Evolutionary conservation across 2,888 invertebrate species (phyloP), one percentile per base, ranked within the genome.

Genomic region (Netelia virgata): DNA sequence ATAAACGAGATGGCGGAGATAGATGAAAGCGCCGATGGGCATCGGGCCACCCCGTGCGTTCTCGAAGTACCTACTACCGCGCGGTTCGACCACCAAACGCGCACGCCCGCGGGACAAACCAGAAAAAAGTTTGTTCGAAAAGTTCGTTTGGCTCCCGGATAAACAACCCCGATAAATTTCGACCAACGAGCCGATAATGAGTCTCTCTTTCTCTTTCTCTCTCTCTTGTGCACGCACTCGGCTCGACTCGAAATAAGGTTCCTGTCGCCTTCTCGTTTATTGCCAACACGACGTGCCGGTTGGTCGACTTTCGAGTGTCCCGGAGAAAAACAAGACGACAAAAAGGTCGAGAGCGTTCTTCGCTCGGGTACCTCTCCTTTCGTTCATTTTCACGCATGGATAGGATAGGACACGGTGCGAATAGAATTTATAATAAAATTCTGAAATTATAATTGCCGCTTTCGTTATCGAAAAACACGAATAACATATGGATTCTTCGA

Each of bases 151-250:
- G 80, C 86, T 77, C 68, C 82, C 85, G 87, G 86, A 86, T 89
- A 63, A 90, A 89, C 88, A 89, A 68, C 77, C 77, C 83, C 87
- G 90, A 91, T 91, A 90, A 90, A 87, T 90, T 88, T 89, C 79
- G 70, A 86, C 87, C 90, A 91, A 92, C 91, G 88, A 91, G 91
- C 88, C 89, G 90, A 91, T 92, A 91, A 91, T 90, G 89, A 88
- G 86, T 75, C 74, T 16, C 57, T 50, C 74, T 64, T 59, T 50
- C 23, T 41, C 28, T 16, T 43, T 20, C 57, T 50, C 74, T 64
- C 50, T 50, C 23, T 41, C 28, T 16, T 43, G 36, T 47, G 63
- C 64, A 64, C 28, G 28, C 28, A 57, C 75, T 63, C 80, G 47
- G 1, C 61, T 3, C 47, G 47, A 47, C 47, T 47, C 47, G 47